Evolutionary conservation across 2,797 vertebrate genomes (phyloP).

Genomic region (Rhynchonycteris naso): DNA sequence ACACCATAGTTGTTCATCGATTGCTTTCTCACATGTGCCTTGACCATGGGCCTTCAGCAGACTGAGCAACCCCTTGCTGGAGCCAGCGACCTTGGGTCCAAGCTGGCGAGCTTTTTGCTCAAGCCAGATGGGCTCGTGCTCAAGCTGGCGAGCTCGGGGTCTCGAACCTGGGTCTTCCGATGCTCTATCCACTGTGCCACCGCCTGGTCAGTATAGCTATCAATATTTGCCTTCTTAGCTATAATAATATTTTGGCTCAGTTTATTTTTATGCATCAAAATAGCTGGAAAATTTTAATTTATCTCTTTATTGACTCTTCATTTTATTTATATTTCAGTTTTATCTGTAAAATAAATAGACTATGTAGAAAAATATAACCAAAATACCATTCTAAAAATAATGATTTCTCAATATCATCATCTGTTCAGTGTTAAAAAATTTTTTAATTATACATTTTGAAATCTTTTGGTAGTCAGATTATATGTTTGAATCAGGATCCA

Average conservation of each 20-base stretch:
- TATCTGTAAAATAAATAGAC: background rate
- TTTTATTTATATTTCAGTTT: constrained; percentile 26
- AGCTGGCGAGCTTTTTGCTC: no score
- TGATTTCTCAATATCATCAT: background rate
- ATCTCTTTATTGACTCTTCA: background rate
- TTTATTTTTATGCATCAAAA: constrained; percentile 1
- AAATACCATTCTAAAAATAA: background rate
- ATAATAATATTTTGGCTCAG: background rate
- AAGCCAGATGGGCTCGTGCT: no score
- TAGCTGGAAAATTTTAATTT: background rate
- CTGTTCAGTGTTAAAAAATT: background rate
- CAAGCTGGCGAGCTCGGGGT: no score
- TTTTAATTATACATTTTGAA: constrained; percentile 23
- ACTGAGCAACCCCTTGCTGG: no score
- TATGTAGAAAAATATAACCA: background rate
- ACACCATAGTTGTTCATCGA: no score
- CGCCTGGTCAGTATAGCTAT: no score
- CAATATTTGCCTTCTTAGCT: background rate
- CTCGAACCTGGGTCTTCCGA: no score
- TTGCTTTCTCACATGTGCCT: no score
- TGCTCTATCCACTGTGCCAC: no score
- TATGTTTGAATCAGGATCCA: background rate
- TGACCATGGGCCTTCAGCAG: no score
- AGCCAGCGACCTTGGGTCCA: no score
- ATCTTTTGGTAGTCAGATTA: background rate